Conservation (phyloP, 2,113 vertebrate genomes). For the Paedocypris sp. region DNA sequence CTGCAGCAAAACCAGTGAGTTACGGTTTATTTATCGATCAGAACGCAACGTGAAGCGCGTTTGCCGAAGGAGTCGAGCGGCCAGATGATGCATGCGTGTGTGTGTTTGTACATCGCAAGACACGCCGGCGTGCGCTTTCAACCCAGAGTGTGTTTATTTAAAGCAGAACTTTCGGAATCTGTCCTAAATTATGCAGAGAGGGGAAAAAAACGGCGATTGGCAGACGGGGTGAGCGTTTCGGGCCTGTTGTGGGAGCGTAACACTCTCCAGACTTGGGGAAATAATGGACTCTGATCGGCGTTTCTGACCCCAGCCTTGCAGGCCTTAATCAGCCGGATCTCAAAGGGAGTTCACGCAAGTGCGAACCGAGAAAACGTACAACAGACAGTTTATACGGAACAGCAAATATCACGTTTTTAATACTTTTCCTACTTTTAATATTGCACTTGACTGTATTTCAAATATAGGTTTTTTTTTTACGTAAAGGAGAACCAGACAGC, state of each 20-base stretch:
- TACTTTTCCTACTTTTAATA: too few species aligned
- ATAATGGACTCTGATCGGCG: slow-evolving; percentile 42
- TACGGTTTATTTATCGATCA: neutral
- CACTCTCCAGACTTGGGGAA: slow-evolving; percentile 55
- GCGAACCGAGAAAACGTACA: slow-evolving; percentile 18
- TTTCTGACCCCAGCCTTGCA: slow-evolving; percentile 54
- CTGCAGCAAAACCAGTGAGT: slow-evolving; percentile 41
- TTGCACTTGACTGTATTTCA: too few species aligned
- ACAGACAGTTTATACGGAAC: slow-evolving; percentile 15
- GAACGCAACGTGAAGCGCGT: neutral
- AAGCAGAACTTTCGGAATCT: slow-evolving; percentile 37
- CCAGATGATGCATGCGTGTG: neutral
- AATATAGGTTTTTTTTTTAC: too few species aligned
- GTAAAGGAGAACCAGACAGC: too few species aligned
- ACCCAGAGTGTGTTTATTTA: slow-evolving; percentile 22
- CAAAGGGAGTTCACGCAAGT: slow-evolving; percentile 34
- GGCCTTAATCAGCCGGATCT: slow-evolving; percentile 47
- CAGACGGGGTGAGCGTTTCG: slow-evolving; percentile 49
- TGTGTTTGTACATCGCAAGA: slow-evolving; percentile 18
- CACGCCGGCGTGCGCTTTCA: slow-evolving; percentile 5
- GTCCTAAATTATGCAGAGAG: slow-evolving; percentile 42
- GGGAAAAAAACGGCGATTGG: slow-evolving; percentile 38
- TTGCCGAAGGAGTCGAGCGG: neutral
- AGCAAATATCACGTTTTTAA: slow-evolving; percentile 18
- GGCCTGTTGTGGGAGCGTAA: slow-evolving; percentile 47